A percentile compares a stretch with the other conserved stretches of the same genome.
Evolutionary conservation across 2,113 vertebrate species (phyloP).

Genomic region (Poeciliopsis retropinna): DNA sequence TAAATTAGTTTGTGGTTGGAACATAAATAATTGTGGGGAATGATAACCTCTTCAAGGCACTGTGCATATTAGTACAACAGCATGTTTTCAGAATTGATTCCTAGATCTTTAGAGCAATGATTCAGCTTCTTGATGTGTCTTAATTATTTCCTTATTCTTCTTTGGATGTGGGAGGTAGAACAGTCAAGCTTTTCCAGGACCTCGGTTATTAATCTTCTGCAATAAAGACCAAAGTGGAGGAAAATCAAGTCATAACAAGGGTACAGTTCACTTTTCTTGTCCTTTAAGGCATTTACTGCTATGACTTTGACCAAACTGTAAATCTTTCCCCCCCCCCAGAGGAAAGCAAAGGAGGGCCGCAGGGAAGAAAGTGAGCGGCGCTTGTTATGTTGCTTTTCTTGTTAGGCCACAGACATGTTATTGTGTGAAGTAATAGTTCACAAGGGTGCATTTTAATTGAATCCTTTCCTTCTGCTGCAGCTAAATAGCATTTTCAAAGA

Average conservation of each 20-base stretch:
- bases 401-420: conserved; percentile 56
- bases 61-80: too few species aligned
- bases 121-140: too few species aligned
- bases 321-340: conserved; percentile 48
- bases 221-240: conserved; percentile 50
- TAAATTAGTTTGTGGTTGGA: too few species aligned
- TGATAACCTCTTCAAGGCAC: too few species aligned
- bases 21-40: too few species aligned
- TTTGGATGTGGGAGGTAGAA: conserved; percentile 46
- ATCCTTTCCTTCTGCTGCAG: conserved; percentile 66
- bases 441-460: conserved; percentile 58
- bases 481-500: conserved; percentile 44
- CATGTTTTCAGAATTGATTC: too few species aligned
- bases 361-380: conserved; percentile 34
- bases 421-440: conserved; percentile 51
- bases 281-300: conserved; percentile 65
- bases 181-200: conserved; percentile 57
- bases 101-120: too few species aligned
- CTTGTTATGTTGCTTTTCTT: conserved; percentile 63
- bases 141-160: conserved; percentile 30
- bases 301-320: conserved; percentile 65
- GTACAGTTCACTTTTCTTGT: conserved; percentile 55
- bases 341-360: conserved; percentile 31
- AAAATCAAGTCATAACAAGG: conserved; percentile 31
- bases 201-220: conserved; percentile 60